Conservation (phyloP, 92 coral and sea anemone species). For the Zoanthus gigantus region DNA sequence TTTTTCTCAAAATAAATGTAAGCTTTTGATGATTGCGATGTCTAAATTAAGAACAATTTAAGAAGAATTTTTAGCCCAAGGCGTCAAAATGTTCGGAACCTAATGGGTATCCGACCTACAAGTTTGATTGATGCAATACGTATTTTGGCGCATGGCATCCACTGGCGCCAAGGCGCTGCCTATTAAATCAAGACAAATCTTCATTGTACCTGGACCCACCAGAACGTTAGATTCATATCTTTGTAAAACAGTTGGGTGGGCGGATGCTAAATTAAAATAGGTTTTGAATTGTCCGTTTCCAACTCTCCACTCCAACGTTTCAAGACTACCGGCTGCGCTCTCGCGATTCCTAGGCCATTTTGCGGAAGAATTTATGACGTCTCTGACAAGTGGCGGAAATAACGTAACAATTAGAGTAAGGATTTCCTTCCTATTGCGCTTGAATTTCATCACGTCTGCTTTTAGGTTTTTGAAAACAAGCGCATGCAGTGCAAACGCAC, state of each 20-base stretch:
- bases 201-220: background rate
- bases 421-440: constrained; percentile 28
- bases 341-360: constrained; percentile 4
- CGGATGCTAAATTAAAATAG: background rate
- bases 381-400: constrained; percentile 23
- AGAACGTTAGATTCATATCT: background rate
- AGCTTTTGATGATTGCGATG: no score
- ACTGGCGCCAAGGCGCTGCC: no score
- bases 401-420: constrained; percentile 46
- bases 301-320: background rate
- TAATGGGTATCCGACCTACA: no score
- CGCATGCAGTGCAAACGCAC: background rate
- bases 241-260: background rate
- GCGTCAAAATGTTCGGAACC: no score
- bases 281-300: background rate
- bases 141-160: no score
- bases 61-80: no score
- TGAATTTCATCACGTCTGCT: constrained; percentile 40
- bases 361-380: constrained; percentile 41
- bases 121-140: no score
- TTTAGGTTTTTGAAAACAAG: constrained; percentile 1
- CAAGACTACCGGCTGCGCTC: background rate
- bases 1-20: no score
- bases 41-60: no score
- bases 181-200: no score